Conservation (phyloP, 2,113 vertebrate genomes). For the Xenus cinereus region DNA sequence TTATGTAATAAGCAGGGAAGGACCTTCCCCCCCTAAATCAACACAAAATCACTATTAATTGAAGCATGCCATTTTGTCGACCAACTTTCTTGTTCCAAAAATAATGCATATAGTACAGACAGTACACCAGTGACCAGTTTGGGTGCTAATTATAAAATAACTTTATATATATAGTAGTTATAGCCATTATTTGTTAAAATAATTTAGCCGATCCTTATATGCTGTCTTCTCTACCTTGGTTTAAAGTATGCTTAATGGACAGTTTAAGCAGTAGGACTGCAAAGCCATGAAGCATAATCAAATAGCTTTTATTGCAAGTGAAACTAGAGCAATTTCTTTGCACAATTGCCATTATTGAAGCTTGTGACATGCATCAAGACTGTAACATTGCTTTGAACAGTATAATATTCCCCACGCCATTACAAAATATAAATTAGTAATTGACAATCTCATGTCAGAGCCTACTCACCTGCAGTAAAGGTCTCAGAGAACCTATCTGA, state of each 20-base stretch:
- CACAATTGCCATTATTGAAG: not conserved
- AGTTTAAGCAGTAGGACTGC: not conserved
- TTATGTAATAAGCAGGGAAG: not conserved
- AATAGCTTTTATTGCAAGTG: not conserved
- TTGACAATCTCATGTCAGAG: not conserved
- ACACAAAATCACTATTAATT: not conserved
- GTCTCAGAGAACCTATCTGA: conserved; percentile 89
- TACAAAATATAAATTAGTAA: not conserved
- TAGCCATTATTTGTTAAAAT: not conserved
- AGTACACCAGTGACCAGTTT: not conserved
- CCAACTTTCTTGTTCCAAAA: not conserved
- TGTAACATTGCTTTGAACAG: not conserved
- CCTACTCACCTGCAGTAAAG: conserved; percentile 85
- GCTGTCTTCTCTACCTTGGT: not conserved
- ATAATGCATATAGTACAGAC: not conserved
- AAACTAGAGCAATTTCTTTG: not conserved
- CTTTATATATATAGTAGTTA: not conserved
- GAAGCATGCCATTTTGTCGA: not conserved
- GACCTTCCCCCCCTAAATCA: not conserved
- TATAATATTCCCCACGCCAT: not conserved
- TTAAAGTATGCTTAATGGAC: not conserved
- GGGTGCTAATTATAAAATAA: not conserved
- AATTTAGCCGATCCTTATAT: not conserved
- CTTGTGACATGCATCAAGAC: not conserved
- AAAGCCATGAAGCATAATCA: not conserved